Percentiles rank a stretch among this genome's conserved stretches.
These are phyloP conservation scores for Artibeus lituratus DNA, from an alignment of 2,797 vertebrate genomes.

Conservation along the genomic window DNA sequence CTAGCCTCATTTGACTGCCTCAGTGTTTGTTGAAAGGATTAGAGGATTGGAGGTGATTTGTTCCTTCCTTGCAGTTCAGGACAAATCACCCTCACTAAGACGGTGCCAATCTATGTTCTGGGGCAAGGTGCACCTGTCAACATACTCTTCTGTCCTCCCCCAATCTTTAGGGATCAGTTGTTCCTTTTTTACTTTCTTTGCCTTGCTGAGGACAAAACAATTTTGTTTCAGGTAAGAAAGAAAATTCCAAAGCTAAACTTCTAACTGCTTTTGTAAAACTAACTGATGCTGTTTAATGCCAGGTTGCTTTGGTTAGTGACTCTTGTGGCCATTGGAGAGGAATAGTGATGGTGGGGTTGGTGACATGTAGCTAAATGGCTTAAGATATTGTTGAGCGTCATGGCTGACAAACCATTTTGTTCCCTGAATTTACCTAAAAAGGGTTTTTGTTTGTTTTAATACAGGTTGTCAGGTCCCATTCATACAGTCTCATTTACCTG, in stretches of 20 bases:
- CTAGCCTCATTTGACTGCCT: neutral
- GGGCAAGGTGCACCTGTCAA: neutral
- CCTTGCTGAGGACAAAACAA: neutral
- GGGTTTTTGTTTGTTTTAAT: neutral
- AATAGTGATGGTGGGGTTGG: neutral
- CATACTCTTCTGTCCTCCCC: neutral
- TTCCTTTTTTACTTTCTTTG: neutral
- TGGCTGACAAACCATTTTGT: neutral
- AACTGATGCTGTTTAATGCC: neutral
- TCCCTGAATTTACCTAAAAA: neutral
- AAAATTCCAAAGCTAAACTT: neutral
- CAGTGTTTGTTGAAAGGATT: neutral
- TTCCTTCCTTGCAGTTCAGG: neutral
- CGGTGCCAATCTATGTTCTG: neutral
- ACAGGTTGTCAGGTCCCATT: neutral
- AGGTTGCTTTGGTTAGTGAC: neutral
- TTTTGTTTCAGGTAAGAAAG: conserved; percentile 4
- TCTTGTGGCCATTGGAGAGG: neutral
- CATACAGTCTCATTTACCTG: neutral
- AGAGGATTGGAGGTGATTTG: neutral
- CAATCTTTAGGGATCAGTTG: neutral
- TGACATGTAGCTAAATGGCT: neutral
- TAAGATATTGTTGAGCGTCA: neutral
- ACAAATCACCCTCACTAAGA: neutral
- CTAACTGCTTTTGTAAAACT: conserved; percentile 7